These are phyloP conservation scores for Heterotis niloticus DNA, from an alignment of 2,113 vertebrate genomes.

Conservation along the genomic window DNA sequence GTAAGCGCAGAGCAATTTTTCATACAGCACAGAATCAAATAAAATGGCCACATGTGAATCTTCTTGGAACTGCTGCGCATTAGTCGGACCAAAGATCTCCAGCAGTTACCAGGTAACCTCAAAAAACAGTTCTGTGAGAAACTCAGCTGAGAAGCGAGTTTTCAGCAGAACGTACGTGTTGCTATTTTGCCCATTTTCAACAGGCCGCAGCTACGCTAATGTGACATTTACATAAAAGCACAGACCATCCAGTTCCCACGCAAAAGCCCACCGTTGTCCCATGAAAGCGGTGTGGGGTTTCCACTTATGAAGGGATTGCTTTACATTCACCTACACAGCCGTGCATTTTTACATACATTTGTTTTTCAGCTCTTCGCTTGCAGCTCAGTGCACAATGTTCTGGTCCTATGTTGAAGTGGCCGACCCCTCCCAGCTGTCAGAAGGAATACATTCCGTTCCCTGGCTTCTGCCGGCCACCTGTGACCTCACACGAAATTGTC, in stretches of 20 bases:
- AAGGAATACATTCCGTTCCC: neutral
- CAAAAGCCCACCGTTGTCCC: neutral
- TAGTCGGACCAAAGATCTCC: slow-evolving; percentile 15
- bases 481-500: neutral
- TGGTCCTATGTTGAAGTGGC: neutral
- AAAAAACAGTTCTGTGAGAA: neutral
- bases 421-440: slow-evolving; percentile 1
- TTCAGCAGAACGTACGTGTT: neutral
- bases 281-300: neutral
- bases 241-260: neutral
- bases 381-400: neutral
- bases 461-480: neutral
- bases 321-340: neutral
- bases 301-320: neutral
- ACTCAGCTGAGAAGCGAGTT: neutral
- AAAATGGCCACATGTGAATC: neutral
- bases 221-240: slow-evolving; percentile 11
- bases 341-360: neutral
- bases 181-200: neutral
- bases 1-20: slow-evolving; percentile 5
- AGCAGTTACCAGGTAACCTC: slow-evolving; percentile 25
- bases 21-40: neutral
- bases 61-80: slow-evolving; percentile 20
- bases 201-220: neutral
- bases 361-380: neutral